Base-by-base conservation (phyloP, 2,888 invertebrate species). In the Epiblema foenella region DNA sequence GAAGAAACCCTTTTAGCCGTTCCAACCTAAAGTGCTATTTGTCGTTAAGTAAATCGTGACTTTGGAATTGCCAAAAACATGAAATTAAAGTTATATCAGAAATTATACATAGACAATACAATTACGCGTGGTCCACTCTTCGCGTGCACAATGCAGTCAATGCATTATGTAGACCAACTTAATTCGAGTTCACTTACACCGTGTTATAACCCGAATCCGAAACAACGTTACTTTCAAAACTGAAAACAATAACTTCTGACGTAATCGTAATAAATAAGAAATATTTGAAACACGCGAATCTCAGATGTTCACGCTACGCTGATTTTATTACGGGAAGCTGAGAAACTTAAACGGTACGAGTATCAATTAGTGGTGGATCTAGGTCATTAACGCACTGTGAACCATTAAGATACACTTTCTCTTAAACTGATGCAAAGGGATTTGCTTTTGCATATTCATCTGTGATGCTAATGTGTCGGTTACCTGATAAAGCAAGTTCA, bases 111-210 rank as follows among this genome's bases (percentile, higher is more conserved):
- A 62, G 37, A 51, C 57, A 70, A 72, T 67, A 65, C 57, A 74
- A 73, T 76, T 63, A 67, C 63, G 73, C 73, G 56, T 74, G 67
- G 29, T 64, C 66, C 72, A 73, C 68, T 73, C 73, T 72, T 67
- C 62, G 51, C 60, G 64, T 64, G 52, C 59, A 64, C 60, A 59
- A 51, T 54, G 42, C 20, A 64, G 59, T 72, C 60, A 59, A 51
- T 54, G 42, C 20, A 64, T 64, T 72, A 63, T 68, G 69, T 54
- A 65, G 59, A 49, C 51, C 17, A 56, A 24, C 37, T 68, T 54
- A 60, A 69, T 73, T 69, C 67, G 74, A 72, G 74, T 66, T 74
- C 75, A 58, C 73, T 73, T 60, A 74, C 64, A 66, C 73, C 71
- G 72, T 69, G 75, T 74, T 70, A 46, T 56, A 71, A 62, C 56